Base-by-base conservation (phyloP, 1,140 invertebrate species). In the Steinernema khuongi region DNA sequence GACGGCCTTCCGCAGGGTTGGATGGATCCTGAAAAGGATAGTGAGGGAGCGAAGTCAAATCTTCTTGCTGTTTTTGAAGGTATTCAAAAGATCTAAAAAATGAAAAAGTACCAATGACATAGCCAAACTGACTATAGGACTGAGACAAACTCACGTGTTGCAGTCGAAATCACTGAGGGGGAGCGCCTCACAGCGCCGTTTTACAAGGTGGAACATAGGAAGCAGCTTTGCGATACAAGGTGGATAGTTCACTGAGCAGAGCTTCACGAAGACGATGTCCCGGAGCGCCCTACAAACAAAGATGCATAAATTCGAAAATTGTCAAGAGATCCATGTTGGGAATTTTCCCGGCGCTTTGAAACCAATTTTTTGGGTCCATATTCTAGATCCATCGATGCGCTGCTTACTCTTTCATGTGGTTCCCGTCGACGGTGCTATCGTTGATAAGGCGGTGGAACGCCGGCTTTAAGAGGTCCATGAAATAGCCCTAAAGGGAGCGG, bases 181-280 rank as follows among this genome's bases (percentile, higher is more conserved):
- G 26, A 11, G 50, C 22, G 50, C 4, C 26, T 60, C 50, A 22
- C 50, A 60, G 50, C 50, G 50, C 4, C 11, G 11, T 22, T 60
- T 60, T 22, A 60, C 50, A 7, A n/a, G 14, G 50, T 60, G 50
- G 22, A 60, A 60, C 50, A 60, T 60, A 7, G 50, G 50, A 60
- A 60, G 50, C 14, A 60, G 50, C 4, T 22, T 14, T 22, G 50
- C 50, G 22, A 60, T 60, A 22, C 50, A 60, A 2, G 50, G 50
- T 22, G 50, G 50, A 60, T 60, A 60, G 19, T 60, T 60, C 50
- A 60, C 50, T 14, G 50, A 60, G 22, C 50, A 60, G 11, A 60
- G 50, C 19, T 60, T 60, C 50, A 60, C 50, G 50, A 60, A 60
- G 50, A 60, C 50, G 50, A 60, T 60, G 22, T 60, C 50, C 11